These are phyloP conservation scores for Holcopasites calliopsidis DNA, from an alignment of 1,140 invertebrate species.

Conservation along the genomic window DNA sequence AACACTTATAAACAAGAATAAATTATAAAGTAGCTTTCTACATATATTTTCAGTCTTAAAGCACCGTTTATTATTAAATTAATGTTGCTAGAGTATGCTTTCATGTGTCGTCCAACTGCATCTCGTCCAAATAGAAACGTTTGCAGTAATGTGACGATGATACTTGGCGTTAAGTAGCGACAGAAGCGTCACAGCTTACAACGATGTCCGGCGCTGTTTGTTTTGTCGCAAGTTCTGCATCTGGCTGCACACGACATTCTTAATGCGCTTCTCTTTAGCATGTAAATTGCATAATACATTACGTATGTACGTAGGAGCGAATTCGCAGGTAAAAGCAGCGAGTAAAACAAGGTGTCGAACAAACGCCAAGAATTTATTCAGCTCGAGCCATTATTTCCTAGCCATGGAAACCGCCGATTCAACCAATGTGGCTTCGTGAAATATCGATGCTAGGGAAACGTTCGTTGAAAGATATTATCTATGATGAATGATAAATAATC, in stretches of 20 bases:
- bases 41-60: too few species aligned
- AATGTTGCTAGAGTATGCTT: too few species aligned
- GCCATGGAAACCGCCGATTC: background rate
- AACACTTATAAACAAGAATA: too few species aligned
- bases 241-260: background rate
- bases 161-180: background rate
- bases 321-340: too few species aligned
- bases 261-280: too few species aligned
- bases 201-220: background rate
- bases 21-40: too few species aligned
- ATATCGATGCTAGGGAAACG: too few species aligned
- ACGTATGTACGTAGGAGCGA: background rate
- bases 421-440: background rate
- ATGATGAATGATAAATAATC: background rate
- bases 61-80: too few species aligned
- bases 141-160: background rate
- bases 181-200: too few species aligned
- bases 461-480: too few species aligned
- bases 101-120: too few species aligned
- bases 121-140: background rate
- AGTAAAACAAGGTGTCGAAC: background rate
- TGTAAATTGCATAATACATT: background rate
- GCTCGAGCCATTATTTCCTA: slow-evolving; percentile 1
- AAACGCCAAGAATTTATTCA: slow-evolving; percentile 23
- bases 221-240: background rate